Base-by-base conservation (phyloP, 2,888 invertebrate species). In the Nephrotoma appendiculata region DNA sequence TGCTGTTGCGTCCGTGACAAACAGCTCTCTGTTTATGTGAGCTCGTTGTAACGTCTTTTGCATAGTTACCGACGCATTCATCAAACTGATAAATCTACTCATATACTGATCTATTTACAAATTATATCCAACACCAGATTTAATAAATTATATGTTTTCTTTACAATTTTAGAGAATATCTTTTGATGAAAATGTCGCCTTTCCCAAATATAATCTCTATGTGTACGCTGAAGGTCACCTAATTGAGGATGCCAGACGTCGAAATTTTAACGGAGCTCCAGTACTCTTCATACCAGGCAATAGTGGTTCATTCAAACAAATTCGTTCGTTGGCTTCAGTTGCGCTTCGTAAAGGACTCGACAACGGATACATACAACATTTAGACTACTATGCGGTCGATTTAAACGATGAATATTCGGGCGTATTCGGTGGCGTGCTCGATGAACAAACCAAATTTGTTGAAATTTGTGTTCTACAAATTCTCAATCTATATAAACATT, bases 281-380 rank as follows among this genome's bases (percentile, higher is more conserved):
- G 97, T 99, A 0, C 93, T 99, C 86, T 99, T 98, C 92, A 93
- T 99, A 87, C 99, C 98, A 15, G 99, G 99, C 11, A 99, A 98
- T 92, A 96, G 96, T 84, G 99, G 99, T 0, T 98, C 98, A 83
- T 95, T 96, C 90, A 97, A 96, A 92, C 98, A 98, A 94, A 96
- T 90, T 87, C 94, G 99, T 31, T 99, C 99, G 0, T 90, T 99
- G 87, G 98, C 97, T 43, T 99, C 99, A 0, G 96, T 99, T 0
- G 97, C 98, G 85, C 92, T 98, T 86, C 93, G 97, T 87, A 98
- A 97, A 92, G 94, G 96, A 7, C 91, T 96, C 71, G 94, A 95
- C 87, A 93, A 94, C 83, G 92, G 93, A 86, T 92, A 94, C 87
- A 93, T 94, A 11, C 95, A 95, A 89, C 96, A 97, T 91, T 97